These are phyloP conservation scores for Columbina picui DNA, from an alignment of 2,113 vertebrate species.

Conservation along the genomic window DNA sequence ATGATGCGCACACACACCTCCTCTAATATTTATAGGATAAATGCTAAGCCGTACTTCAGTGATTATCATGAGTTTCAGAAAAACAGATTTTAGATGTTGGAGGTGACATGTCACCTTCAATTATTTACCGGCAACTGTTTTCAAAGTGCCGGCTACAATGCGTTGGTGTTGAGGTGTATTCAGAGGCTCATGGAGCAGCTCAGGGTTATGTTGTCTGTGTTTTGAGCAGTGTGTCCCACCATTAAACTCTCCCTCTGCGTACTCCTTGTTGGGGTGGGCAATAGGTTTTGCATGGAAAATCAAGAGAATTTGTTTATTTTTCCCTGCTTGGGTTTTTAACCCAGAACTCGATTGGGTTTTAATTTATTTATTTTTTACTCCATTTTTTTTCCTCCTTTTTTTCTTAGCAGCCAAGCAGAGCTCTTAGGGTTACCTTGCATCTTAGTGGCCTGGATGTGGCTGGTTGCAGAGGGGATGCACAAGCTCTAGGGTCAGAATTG, in stretches of 20 bases:
- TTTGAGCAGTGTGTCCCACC: not conserved
- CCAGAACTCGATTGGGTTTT: no score
- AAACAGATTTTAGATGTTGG: not conserved
- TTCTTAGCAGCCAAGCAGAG: not conserved
- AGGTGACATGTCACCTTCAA: constrained; percentile 41
- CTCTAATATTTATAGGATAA: constrained; percentile 53
- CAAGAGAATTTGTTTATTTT: not conserved
- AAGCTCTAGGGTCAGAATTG: not conserved
- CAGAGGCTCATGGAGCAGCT: not conserved
- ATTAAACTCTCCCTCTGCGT: not conserved
- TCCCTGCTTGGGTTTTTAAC: not conserved
- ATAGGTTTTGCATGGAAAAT: not conserved
- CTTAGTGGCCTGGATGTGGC: accelerated
- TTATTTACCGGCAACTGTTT: constrained; percentile 48
- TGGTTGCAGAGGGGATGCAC: not conserved
- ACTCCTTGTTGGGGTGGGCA: not conserved
- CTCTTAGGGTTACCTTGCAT: no score
- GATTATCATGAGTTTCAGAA: constrained; percentile 28
- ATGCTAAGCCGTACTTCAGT: not conserved
- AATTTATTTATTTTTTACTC: no score
- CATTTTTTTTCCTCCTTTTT: accelerated
- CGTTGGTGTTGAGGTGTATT: not conserved
- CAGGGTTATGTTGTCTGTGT: accelerated
- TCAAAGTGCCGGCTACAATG: not conserved
- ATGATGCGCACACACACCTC: not conserved